phyloP scores from a whole-genome alignment of 2,113 vertebrate genomes.

The Osmerus eperlanus region DNA sequence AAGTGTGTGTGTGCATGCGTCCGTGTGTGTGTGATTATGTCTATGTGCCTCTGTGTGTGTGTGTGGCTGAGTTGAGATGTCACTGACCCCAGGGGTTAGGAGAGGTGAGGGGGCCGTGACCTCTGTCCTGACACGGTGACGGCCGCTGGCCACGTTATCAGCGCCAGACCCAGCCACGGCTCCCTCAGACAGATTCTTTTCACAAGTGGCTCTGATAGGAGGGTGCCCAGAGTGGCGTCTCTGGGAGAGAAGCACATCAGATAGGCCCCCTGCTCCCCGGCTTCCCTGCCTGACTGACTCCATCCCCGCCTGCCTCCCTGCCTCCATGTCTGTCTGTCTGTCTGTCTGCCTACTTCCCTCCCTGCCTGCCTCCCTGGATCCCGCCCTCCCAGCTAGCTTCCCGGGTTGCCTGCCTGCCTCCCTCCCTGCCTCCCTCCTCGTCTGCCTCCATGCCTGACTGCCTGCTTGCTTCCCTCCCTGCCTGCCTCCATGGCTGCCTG shows the following conservation, averaged over 20 bases:
- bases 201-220: constrained; percentile 68
- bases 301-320: constrained; percentile 45
- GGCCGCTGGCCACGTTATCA: constrained; percentile 56
- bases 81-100: constrained; percentile 40
- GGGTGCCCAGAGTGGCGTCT: constrained; percentile 26
- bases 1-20: too few relatives aligned
- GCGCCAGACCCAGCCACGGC: constrained; percentile 65
- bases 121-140: constrained; percentile 33
- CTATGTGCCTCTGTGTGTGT: too few relatives aligned
- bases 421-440: too few relatives aligned
- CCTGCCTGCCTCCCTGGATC: not conserved
- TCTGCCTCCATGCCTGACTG: too few relatives aligned
- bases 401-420: too few relatives aligned
- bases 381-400: too few relatives aligned
- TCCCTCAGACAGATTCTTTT: constrained; percentile 63
- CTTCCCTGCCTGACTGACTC: too few relatives aligned
- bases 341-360: too few relatives aligned
- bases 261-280: constrained; percentile 4
- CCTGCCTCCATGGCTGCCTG: constrained; percentile 46
- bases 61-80: constrained; percentile 40
- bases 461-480: constrained; percentile 7
- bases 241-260: constrained; percentile 46
- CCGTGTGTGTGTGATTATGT: not conserved
- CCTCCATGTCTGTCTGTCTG: constrained; percentile 37
- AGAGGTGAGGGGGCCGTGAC: constrained; percentile 41